A percentile compares a stretch with the other conserved stretches of the same genome.
Conservation (phyloP, 2,113 vertebrate species). For the Zapornia atra region DNA sequence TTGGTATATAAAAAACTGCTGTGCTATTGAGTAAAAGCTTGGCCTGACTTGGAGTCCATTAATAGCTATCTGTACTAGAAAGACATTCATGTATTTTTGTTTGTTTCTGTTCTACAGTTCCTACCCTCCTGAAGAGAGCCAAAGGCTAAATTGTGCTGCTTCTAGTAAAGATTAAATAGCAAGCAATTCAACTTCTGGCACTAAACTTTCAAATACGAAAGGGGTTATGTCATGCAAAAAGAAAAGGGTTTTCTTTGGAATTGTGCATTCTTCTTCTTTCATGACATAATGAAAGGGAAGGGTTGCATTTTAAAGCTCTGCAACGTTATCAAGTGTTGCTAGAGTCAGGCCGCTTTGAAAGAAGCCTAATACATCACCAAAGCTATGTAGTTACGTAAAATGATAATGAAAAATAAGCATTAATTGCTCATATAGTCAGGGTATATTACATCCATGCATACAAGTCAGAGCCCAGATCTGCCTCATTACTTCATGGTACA, state of each 20-base stretch:
- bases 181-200: constrained; percentile 57
- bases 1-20: constrained; percentile 51
- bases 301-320: background rate
- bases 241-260: constrained; percentile 48
- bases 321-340: background rate
- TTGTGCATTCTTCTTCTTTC: background rate
- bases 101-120: constrained; percentile 58
- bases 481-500: background rate
- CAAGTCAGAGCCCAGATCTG: background rate
- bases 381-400: background rate
- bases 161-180: constrained; percentile 54
- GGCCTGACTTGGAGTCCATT: constrained; percentile 29
- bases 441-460: background rate
- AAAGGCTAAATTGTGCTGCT: constrained; percentile 60
- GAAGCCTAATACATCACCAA: background rate
- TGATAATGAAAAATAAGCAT: background rate
- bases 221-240: constrained; percentile 48
- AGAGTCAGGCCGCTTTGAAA: background rate
- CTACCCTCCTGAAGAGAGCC: constrained; percentile 43
- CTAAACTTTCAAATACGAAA: background rate
- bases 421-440: background rate
- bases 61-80: constrained; percentile 51
- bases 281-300: constrained; percentile 1
- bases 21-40: constrained; percentile 40
- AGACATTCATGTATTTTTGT: constrained; percentile 56